Conservation (phyloP, 2,888 invertebrate species). For the Spatulosminthurus flaviceps region DNA sequence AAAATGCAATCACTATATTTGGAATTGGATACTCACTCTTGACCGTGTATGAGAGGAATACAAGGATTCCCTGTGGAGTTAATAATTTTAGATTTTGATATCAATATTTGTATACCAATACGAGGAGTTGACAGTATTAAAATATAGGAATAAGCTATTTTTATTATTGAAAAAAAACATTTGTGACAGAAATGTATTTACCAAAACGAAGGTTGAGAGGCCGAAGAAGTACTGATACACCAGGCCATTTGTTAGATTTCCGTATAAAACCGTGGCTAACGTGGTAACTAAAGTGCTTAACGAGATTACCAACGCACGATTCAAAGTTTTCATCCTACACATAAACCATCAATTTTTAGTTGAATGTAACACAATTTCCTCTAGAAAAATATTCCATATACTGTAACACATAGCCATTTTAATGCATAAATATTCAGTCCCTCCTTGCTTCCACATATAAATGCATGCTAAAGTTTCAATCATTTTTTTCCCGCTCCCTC, state of each 20-base stretch:
- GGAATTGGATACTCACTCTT: constrained; percentile 56
- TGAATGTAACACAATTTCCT: not conserved
- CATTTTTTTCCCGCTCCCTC: too few species aligned
- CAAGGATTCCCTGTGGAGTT: constrained; percentile 49
- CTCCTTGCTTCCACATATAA: too few species aligned
- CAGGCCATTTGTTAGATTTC: constrained; percentile 49
- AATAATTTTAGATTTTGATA: not conserved
- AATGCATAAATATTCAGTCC: not conserved
- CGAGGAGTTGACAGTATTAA: not conserved
- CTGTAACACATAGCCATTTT: not conserved
- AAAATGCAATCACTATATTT: constrained; percentile 32
- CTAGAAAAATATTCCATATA: not conserved
- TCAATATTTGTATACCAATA: not conserved
- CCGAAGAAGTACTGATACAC: constrained; percentile 53
- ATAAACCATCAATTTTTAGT: constrained; percentile 10
- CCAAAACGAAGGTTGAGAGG: constrained; percentile 49
- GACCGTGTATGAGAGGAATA: constrained; percentile 52
- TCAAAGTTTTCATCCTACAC: constrained; percentile 55
- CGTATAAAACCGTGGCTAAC: constrained; percentile 52
- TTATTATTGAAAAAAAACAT: not conserved
- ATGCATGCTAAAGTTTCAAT: too few species aligned
- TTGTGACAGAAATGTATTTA: too few species aligned
- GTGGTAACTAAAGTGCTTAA: constrained; percentile 50
- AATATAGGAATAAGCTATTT: too few species aligned
- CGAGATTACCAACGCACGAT: constrained; percentile 52